Conservation (phyloP, 1,140 invertebrate genomes). For the Antheraea mylitta region DNA sequence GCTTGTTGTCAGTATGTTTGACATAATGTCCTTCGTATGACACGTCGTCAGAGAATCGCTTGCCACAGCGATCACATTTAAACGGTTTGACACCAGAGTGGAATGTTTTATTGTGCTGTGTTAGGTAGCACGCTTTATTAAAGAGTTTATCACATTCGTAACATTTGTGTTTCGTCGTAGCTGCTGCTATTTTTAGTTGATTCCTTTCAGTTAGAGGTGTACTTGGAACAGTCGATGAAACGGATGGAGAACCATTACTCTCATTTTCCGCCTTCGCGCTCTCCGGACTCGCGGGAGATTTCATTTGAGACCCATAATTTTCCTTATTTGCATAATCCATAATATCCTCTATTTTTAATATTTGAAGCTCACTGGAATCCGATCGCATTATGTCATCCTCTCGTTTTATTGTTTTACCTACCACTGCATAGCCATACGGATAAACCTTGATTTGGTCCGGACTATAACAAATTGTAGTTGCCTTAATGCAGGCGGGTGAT, state of each 20-base stretch:
- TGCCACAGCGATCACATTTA: conserved; percentile 91
- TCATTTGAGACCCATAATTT: conserved; percentile 74
- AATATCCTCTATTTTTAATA: conserved; percentile 70
- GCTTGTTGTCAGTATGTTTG: conserved; percentile 91
- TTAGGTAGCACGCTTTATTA: conserved; percentile 92
- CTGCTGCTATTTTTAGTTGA: conserved; percentile 55
- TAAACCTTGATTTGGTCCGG: conserved; percentile 58
- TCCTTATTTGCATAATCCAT: conserved; percentile 77
- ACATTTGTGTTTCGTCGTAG: conserved; percentile 83
- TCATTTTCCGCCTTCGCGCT: conserved; percentile 70
- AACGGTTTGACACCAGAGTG: conserved; percentile 92
- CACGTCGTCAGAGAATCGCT: conserved; percentile 86
- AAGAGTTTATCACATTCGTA: conserved; percentile 91
- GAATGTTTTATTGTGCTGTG: conserved; percentile 94
- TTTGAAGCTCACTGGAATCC: conserved; percentile 63
- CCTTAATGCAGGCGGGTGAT: conserved; percentile 47
- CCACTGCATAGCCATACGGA: conserved; percentile 58
- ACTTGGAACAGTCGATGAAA: conserved; percentile 63
- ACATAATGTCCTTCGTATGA: conserved; percentile 84
- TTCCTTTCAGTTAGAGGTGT: conserved; percentile 71
- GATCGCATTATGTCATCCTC: conserved; percentile 48
- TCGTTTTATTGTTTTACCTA: conserved; percentile 68
- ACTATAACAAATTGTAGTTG: conserved; percentile 47
- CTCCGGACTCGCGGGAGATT: conserved; percentile 70
- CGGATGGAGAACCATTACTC: conserved; percentile 57